Evolutionary conservation across 2,113 vertebrate genomes (phyloP), one percentile per base, ranked within the genome.

Genomic region (Labeo catla): DNA sequence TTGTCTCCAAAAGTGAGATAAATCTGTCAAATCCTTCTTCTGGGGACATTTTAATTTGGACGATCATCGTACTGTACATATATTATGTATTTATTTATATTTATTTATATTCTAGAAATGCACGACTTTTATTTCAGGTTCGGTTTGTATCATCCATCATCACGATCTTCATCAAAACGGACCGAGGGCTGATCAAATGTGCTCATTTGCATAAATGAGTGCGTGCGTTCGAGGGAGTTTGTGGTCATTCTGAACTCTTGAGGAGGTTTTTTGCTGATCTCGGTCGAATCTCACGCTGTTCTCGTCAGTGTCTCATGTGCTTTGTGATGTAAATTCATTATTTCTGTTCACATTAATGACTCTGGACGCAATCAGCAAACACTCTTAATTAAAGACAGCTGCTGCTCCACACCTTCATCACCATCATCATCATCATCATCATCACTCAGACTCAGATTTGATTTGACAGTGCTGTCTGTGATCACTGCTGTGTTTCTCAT

Each of bases 281-380:
- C 49, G 19, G 23, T 85, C 36, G 13, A 81, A 81, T 73, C 50
- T 84, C 80, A 84, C 19, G 66, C 81, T 85, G 81, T 82, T 84
- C 87, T 68, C 23, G 8, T 23, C 6, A 16, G 23, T 52, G 49
- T 54, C 76, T 39, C 8, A n/a, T 34, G 23, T 45, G 47, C n/a
- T 76, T 23, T 15, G n/a, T 8, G 4, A 13, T 8, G n/a, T 43
- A 9, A 39, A 78, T 54, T 78, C 8, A 21, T 78, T 50, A 52
- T 76, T 28, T 52, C n/a, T 6, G 23, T 54, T 54, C 13, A 68
- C 13, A 76, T 76, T 19, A 57, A 36, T 77, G 50, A 19, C 12
- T 54, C 76, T 52, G 28, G 12, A 7, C 13, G 19, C 16, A 36
- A 19, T 59, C 76, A 16, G 28, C 52, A 59, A 39, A 43, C 10